Evolutionary conservation across 2,113 vertebrate genomes (phyloP).

Genomic region (Oreotrochilus melanogaster): DNA sequence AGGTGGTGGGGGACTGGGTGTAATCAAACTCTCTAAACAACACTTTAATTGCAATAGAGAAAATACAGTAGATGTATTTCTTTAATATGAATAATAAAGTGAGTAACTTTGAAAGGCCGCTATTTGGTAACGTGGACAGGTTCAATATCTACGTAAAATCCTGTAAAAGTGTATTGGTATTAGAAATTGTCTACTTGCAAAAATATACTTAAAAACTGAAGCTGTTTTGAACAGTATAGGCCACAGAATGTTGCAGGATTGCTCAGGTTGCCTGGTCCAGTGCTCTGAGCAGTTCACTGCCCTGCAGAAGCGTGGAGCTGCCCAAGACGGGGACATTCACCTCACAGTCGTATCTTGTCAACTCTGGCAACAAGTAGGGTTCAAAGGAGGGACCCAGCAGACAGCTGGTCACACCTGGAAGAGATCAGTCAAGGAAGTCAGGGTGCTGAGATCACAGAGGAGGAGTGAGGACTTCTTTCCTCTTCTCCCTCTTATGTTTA

Average conservation of each 20-base stretch:
- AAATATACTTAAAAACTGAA: slow-evolving; percentile 77
- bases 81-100: slow-evolving; percentile 75
- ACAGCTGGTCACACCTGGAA: slow-evolving; percentile 87
- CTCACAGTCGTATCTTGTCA: slow-evolving; percentile 98
- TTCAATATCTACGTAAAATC: slow-evolving; percentile 74
- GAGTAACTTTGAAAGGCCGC: slow-evolving; percentile 82
- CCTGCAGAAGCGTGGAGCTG: slow-evolving; percentile 92
- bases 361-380: slow-evolving; percentile 88
- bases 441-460: neutral
- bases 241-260: neutral
- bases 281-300: slow-evolving; percentile 91
- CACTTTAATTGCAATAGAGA: slow-evolving; percentile 76
- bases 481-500: neutral
- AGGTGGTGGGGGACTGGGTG: neutral
- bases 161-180: slow-evolving; percentile 80
- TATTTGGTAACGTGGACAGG: slow-evolving; percentile 76
- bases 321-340: slow-evolving; percentile 93
- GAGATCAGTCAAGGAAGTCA: neutral
- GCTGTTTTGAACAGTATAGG: slow-evolving; percentile 64
- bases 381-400: slow-evolving; percentile 90
- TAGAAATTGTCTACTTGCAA: slow-evolving; percentile 81
- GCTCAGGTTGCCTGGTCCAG: slow-evolving; percentile 93
- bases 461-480: neutral
- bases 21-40: slow-evolving; percentile 79
- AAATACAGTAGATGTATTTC: slow-evolving; percentile 78